These are phyloP conservation scores for Polietes domitor DNA, from an alignment of 2,888 invertebrate species.

Conservation along the genomic window DNA sequence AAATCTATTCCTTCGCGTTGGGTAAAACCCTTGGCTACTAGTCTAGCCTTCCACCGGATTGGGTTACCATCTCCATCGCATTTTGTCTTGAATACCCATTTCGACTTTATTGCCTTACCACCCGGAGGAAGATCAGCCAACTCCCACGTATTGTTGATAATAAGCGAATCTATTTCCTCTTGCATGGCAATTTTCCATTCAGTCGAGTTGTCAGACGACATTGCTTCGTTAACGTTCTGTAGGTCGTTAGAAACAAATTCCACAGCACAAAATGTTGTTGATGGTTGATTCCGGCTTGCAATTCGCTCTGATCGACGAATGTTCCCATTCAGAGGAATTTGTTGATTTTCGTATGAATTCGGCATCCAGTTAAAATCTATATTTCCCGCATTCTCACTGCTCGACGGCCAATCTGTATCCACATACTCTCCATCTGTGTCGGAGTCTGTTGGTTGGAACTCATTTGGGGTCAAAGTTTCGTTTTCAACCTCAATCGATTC, in stretches of 20 bases:
- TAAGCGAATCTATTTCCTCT: constrained; percentile 22
- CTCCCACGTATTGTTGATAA: constrained; percentile 21
- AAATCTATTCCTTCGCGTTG: constrained; percentile 35
- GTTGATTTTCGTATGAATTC: too few relatives aligned
- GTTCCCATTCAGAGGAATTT: background rate
- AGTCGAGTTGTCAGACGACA: background rate
- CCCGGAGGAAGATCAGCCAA: constrained; percentile 18
- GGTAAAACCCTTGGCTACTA: constrained; percentile 40
- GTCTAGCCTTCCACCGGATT: constrained; percentile 32
- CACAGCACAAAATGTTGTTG: constrained; percentile 28
- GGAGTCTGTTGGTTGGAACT: too few relatives aligned
- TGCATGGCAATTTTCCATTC: constrained; percentile 45
- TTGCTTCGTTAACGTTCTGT: constrained; percentile 30
- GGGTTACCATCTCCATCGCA: constrained; percentile 10
- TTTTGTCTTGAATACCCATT: constrained; percentile 46
- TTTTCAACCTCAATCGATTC: too few relatives aligned
- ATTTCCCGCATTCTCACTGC: too few relatives aligned
- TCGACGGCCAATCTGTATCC: too few relatives aligned
- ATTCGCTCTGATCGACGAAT: constrained; percentile 36
- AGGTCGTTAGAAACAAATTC: constrained; percentile 44
- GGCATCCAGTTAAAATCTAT: too few relatives aligned
- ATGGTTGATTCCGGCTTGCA: constrained; percentile 29
- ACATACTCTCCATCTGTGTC: too few relatives aligned
- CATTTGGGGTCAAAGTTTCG: too few relatives aligned
- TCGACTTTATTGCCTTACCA: constrained; percentile 36